Conservation (phyloP, 2,113 vertebrate species). For the Lathamus discolor region DNA sequence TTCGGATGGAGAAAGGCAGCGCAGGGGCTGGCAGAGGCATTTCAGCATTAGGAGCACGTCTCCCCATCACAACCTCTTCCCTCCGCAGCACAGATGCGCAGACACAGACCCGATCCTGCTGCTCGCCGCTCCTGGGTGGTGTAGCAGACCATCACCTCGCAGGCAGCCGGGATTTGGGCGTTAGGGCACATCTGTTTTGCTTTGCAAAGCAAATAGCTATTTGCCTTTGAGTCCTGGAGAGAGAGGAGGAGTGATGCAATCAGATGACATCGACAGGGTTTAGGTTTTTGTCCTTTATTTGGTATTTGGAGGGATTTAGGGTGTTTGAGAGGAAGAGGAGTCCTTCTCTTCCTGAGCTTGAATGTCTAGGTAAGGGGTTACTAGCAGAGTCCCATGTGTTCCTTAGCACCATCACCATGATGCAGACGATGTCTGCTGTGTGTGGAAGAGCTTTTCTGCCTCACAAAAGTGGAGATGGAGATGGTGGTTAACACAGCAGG, state of each 20-base stretch:
- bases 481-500: neutral
- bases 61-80: neutral
- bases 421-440: neutral
- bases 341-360: neutral
- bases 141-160: neutral
- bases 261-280: neutral
- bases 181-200: neutral
- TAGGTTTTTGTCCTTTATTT: neutral
- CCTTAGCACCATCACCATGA: neutral
- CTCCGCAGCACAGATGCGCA: neutral
- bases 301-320: neutral
- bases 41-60: neutral
- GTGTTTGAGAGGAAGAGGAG: neutral
- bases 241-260: conserved; percentile 12
- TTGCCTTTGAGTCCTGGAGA: neutral
- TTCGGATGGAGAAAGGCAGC: neutral
- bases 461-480: neutral
- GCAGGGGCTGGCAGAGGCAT: neutral
- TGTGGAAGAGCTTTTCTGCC: neutral
- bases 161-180: neutral
- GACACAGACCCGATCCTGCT: neutral
- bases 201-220: neutral
- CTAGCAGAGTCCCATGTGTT: neutral
- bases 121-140: neutral
- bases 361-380: neutral